Base-by-base conservation (phyloP, 2,113 vertebrate genomes). In the Rhizomys pruinosus region DNA sequence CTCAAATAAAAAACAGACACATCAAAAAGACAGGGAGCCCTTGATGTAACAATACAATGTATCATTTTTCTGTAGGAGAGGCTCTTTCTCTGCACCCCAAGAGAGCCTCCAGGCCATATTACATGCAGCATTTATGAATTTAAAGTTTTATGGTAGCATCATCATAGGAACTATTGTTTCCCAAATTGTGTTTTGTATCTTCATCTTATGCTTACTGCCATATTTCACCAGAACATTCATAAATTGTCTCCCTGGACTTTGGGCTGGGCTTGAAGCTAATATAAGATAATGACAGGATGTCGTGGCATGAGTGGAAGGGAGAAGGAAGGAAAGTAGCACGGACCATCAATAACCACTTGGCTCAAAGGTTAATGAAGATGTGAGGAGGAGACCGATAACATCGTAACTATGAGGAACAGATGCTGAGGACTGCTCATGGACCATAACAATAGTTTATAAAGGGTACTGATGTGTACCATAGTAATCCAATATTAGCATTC, bases 1-100 rank as follows among this genome's bases (percentile, higher is more conserved):
- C 61, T 82, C 68, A 87, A 76, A 68, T 95, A 79, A 92, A 82
- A 94, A 44, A 86, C 5, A 68, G 47, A 90, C n/a, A 52, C 9
- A 57, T 29, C n/a, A 52, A 79, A 90, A 81, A 76, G 44, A 69
- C 8, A 59, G 61, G n/a, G 77, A 90, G 6, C 27, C 37, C 47
- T 61, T 25, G 74, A 89, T 77, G 57, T 27, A 47, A 44, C 69
- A 39, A 22, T 29, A 39, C 87, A 39, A n/a, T 61, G 34, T 29
- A 22, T 74, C 73, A 66, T 84, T 66, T 86, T 32, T 69, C 73
- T 79, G 25, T 59, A 25, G 6, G 15, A 61, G 77, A 90, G 34
- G 16, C 10, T 29, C 77, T 32, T 16, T 10, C 34, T 89, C 76
- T 68, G 55, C 52, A 68, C 27, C 34, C 29, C 79, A n/a, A 27